Percentiles rank a stretch among this genome's conserved stretches.
Conservation (phyloP, 92 coral and sea anemone species). For the Pocillopora meandrina region DNA sequence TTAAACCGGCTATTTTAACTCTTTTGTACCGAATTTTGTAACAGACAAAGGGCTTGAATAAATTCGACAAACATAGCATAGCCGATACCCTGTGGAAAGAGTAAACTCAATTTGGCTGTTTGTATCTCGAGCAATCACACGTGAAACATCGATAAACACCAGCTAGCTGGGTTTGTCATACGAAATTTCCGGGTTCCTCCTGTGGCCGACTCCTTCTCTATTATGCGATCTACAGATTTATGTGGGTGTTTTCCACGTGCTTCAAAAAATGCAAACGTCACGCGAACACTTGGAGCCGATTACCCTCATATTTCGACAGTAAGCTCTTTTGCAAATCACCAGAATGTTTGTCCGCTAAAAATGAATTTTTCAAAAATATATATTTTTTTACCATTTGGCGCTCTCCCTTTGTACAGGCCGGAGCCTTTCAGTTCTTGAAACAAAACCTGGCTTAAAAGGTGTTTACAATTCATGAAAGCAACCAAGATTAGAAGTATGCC, state of each 20-base stretch:
- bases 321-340: background rate
- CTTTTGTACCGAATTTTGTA: background rate
- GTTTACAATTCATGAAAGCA: background rate
- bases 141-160: background rate
- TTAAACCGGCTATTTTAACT: background rate
- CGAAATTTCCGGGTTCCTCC: background rate
- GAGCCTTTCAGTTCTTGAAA: background rate
- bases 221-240: background rate
- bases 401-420: background rate
- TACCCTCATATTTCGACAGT: background rate
- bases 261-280: slow-evolving; percentile 1
- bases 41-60: slow-evolving; percentile 28
- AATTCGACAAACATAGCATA: slow-evolving; percentile 24
- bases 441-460: slow-evolving; percentile 8
- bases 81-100: background rate
- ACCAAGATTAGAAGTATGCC: background rate
- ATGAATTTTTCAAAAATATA: background rate
- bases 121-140: background rate
- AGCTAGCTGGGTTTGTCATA: background rate
- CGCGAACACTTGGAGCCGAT: background rate
- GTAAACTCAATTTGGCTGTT: background rate
- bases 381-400: background rate
- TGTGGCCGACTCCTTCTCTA: background rate
- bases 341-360: slow-evolving; percentile 3
- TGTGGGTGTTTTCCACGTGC: slow-evolving; percentile 1